Percentiles rank a stretch among this genome's conserved stretches.
Conservation (phyloP, 2,113 vertebrate genomes). For the Mormoops blainvillei region DNA sequence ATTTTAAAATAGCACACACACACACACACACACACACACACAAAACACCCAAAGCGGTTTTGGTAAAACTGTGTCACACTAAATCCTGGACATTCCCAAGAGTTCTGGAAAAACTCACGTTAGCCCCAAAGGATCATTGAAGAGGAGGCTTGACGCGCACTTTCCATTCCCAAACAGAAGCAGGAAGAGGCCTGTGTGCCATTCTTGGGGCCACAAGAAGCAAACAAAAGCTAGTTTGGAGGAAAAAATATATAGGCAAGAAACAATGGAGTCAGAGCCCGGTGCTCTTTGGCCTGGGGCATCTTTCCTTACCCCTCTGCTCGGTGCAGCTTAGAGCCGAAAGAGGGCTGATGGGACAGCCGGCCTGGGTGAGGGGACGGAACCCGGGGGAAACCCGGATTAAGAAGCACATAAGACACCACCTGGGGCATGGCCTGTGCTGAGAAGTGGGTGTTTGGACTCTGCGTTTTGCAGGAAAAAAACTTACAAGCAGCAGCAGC, state of each 20-base stretch:
- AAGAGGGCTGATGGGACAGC: neutral
- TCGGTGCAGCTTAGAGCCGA: conserved; percentile 72
- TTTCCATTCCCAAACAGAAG: neutral
- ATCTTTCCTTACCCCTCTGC: conserved; percentile 71
- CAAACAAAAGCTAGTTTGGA: conserved; percentile 11
- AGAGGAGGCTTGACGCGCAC: neutral
- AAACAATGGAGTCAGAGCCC: neutral
- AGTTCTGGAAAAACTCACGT: neutral
- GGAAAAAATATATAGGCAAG: neutral
- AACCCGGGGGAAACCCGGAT: conserved; percentile 74
- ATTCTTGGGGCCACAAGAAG: conserved; percentile 36
- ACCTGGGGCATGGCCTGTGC: conserved; percentile 55
- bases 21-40: neutral
- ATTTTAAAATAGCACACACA: neutral
- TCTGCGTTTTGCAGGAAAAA: conserved; percentile 74
- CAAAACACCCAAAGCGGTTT: neutral
- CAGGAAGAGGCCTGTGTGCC: conserved; percentile 29
- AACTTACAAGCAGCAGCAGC: neutral
- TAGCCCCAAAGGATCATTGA: neutral
- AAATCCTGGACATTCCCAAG: neutral
- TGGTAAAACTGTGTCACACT: neutral
- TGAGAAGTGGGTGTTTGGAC: neutral
- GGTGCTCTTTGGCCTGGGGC: neutral
- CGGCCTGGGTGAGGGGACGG: conserved; percentile 66
- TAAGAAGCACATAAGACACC: conserved; percentile 78